phyloP scores from a whole-genome alignment of 2,888 invertebrate genomes.

The Cetonia aurata region DNA sequence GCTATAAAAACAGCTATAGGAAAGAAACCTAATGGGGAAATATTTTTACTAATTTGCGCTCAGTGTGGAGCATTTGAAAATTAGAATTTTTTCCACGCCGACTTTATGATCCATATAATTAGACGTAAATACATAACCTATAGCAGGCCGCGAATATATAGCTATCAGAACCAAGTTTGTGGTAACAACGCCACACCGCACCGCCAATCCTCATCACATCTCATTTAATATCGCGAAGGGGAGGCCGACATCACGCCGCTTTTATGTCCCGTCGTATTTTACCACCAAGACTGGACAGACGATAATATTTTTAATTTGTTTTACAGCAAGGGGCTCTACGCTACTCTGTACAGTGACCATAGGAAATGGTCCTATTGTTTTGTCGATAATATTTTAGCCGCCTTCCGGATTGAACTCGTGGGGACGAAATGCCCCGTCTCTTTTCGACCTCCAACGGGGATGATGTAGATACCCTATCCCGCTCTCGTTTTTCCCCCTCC shows the following conservation, averaged over 20 bases:
- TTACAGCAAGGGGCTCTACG: conserved; percentile 57
- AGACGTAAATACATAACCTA: conserved; percentile 45
- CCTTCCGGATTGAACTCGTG: conserved; percentile 59
- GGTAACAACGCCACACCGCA: conserved; percentile 45
- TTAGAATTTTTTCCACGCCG: conserved; percentile 8
- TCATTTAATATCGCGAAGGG: conserved; percentile 60
- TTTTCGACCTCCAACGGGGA: conserved; percentile 13
- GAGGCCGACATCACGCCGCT: conserved; percentile 57
- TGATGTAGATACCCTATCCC: background rate
- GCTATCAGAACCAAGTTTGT: conserved; percentile 28
- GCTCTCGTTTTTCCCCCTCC: conserved; percentile 46
- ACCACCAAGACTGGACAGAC: conserved; percentile 55
- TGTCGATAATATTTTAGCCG: conserved; percentile 64
- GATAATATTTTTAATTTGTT: conserved; percentile 64
- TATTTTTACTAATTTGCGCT: too few relatives aligned
- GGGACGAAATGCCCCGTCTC: conserved; percentile 45
- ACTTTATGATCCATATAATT: conserved; percentile 41
- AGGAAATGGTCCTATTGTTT: conserved; percentile 64
- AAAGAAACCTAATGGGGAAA: too few relatives aligned
- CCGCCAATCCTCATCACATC: conserved; percentile 59
- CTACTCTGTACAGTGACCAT: conserved; percentile 59
- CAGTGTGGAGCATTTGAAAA: background rate
- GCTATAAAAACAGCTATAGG: too few relatives aligned
- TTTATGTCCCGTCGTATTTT: conserved; percentile 58
- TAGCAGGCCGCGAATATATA: conserved; percentile 11